phyloP scores from a whole-genome alignment of 2,888 invertebrate species.

The Hermaeophaga mercurialis region DNA sequence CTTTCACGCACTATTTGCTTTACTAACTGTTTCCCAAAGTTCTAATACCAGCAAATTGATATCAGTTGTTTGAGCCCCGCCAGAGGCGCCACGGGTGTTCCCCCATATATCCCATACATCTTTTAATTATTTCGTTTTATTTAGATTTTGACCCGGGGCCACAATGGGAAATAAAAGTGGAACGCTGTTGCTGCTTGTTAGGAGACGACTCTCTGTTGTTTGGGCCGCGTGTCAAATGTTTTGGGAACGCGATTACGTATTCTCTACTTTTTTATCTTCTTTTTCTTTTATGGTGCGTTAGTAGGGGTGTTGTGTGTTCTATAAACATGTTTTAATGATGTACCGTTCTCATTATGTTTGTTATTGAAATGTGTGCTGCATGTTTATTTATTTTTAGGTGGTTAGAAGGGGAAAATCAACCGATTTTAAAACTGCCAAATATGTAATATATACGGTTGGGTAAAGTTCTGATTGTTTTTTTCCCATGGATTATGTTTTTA shows the following conservation, averaged over 20 bases:
- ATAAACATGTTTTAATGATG: constrained; percentile 41
- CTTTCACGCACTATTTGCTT: background rate
- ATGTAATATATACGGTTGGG: too few relatives aligned
- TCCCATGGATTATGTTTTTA: too few relatives aligned
- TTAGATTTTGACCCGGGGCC: constrained; percentile 42
- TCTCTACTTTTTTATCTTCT: constrained; percentile 36
- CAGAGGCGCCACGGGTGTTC: constrained; percentile 41
- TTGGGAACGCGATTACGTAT: constrained; percentile 45
- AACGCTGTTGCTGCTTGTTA: constrained; percentile 39
- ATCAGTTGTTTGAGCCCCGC: constrained; percentile 31
- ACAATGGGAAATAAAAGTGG: constrained; percentile 43
- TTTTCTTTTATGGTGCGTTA: constrained; percentile 32
- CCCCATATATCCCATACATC: constrained; percentile 37
- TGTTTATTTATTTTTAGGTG: constrained; percentile 18
- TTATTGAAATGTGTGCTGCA: constrained; percentile 3
- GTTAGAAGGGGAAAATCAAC: too few relatives aligned
- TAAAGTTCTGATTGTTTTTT: too few relatives aligned
- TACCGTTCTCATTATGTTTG: constrained; percentile 23
- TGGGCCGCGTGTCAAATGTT: constrained; percentile 48
- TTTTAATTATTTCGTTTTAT: constrained; percentile 48
- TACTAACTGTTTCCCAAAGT: constrained; percentile 1
- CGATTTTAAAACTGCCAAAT: too few relatives aligned
- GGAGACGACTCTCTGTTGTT: constrained; percentile 41
- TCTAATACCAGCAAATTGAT: constrained; percentile 32
- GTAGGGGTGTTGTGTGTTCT: constrained; percentile 34